These are phyloP conservation scores for Austrofundulus limnaeus DNA, from an alignment of 2,113 vertebrate species.

Conservation along the genomic window DNA sequence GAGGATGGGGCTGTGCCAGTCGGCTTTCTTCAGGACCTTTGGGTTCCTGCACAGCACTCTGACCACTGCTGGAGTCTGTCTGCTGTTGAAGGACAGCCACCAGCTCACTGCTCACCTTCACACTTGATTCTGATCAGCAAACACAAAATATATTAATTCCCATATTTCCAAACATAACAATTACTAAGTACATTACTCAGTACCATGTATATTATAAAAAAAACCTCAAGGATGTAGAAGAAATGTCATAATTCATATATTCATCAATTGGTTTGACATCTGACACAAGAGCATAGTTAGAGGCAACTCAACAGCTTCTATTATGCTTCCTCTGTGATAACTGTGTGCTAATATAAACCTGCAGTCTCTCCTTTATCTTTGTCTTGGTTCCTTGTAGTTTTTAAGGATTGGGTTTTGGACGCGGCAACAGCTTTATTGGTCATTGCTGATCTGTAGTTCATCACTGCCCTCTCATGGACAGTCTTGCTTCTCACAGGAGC, in stretches of 20 bases:
- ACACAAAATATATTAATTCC: neutral
- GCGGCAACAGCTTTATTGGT: slow-evolving; percentile 5
- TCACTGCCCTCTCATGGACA: slow-evolving; percentile 12
- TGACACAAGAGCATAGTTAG: too few species aligned
- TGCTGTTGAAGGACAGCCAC: slow-evolving; percentile 71
- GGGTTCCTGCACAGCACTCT: slow-evolving; percentile 15
- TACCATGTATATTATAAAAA: too few species aligned
- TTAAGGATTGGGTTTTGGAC: slow-evolving; percentile 24
- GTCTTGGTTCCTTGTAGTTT: slow-evolving; percentile 27
- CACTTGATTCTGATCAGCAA: slow-evolving; percentile 44
- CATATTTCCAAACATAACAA: too few species aligned
- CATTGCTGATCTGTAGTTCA: slow-evolving; percentile 3
- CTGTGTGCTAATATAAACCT: slow-evolving; percentile 28
- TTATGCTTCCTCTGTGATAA: neutral
- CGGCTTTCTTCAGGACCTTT: neutral
- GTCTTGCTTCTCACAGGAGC: slow-evolving; percentile 25
- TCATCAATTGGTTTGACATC: too few species aligned
- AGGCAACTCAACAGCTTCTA: too few species aligned
- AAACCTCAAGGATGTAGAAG: too few species aligned
- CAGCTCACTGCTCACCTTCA: slow-evolving; percentile 80
- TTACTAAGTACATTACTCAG: too few species aligned
- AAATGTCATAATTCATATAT: too few species aligned
- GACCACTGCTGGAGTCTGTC: slow-evolving; percentile 37
- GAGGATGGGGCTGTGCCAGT: neutral
- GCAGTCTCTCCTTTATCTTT: neutral